Evolutionary conservation across 2,888 invertebrate species (phyloP), one percentile per base, ranked within the genome.

Genomic region (Tipula helvola): DNA sequence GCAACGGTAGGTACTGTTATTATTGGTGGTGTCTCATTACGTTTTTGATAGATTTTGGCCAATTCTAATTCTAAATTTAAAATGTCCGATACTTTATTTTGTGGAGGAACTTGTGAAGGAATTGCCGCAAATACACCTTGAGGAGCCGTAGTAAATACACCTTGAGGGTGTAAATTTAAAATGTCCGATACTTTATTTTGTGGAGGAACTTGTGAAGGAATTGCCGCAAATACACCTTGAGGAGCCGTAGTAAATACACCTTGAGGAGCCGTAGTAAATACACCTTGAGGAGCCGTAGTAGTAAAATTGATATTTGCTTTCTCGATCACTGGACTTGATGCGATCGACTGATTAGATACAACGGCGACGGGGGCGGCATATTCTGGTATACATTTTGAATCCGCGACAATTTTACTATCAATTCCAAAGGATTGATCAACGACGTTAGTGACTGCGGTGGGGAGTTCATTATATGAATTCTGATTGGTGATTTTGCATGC

Each of bases 51-150:
- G 28, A 88, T 86, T 87, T 93, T 93, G 90, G 93, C 93, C 89
- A 94, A 92, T 91, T 94, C 93, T 90, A 93, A 93, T 90, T 94
- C 94, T 42, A 94, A 91, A 88, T 93, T 93, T 3, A 93, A 92
- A 18, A 94, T 90, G 88, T 93, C 92, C 44, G 92, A 86, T 16
- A 13, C 16, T 36, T 86, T 52, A 52, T 57, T 52, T n/a, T 7
- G 52, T 3, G 89, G 86, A 89, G 89, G 44, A 16, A 52, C n/a
- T 52, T 52, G 57, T 18, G 28, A 10, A 28, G 71, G 10, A 71
- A 16, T 16, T 16, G 28, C 18, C 3, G 28, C 4, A 10, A 18
- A 71, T 2, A 12, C 71, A 12, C 13, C 10, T n/a, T n/a, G n/a
- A 8, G 18, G 28, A 13, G 1, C 10, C 0, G 10, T 28, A 28